These are phyloP conservation scores for Ptilodon capucinus DNA, from an alignment of 2,888 invertebrate genomes.

Conservation along the genomic window DNA sequence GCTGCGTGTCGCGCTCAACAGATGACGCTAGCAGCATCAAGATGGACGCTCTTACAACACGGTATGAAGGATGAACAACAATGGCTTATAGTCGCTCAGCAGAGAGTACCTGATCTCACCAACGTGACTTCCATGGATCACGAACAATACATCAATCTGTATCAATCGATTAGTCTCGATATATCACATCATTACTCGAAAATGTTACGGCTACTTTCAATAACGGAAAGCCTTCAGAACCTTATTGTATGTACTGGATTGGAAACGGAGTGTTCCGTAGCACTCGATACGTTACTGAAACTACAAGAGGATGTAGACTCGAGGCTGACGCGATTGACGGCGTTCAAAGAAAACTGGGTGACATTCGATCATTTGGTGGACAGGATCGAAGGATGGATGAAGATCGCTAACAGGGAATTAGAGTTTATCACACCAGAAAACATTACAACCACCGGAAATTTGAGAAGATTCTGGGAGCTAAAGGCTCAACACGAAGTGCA, in stretches of 20 bases:
- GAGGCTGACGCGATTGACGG: slow-evolving; percentile 86
- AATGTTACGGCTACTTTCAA: slow-evolving; percentile 87
- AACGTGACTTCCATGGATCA: slow-evolving; percentile 92
- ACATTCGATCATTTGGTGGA: slow-evolving; percentile 88
- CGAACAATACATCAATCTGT: slow-evolving; percentile 91
- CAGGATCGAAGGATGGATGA: slow-evolving; percentile 90
- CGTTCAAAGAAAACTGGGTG: slow-evolving; percentile 90
- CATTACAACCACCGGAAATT: slow-evolving; percentile 85
- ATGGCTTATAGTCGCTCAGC: slow-evolving; percentile 92
- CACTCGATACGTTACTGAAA: slow-evolving; percentile 87
- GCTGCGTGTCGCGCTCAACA: slow-evolving; percentile 91
- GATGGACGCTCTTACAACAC: slow-evolving; percentile 91
- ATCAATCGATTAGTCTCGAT: slow-evolving; percentile 90
- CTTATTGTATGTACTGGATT: slow-evolving; percentile 89
- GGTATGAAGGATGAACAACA: slow-evolving; percentile 92
- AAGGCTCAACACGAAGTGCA: slow-evolving; percentile 94
- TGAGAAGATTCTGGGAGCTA: slow-evolving; percentile 93
- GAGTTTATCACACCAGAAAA: slow-evolving; percentile 85
- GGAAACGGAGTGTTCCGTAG: slow-evolving; percentile 88
- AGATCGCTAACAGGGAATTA: slow-evolving; percentile 87
- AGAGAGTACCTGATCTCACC: slow-evolving; percentile 90
- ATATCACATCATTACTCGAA: slow-evolving; percentile 91
- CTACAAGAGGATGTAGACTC: slow-evolving; percentile 90
- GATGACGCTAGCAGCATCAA: slow-evolving; percentile 92
- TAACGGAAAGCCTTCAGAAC: slow-evolving; percentile 88